Evolutionary conservation across 2,113 vertebrate species (phyloP), one percentile per base, ranked within the genome.

Genomic region (Chauna torquata): DNA sequence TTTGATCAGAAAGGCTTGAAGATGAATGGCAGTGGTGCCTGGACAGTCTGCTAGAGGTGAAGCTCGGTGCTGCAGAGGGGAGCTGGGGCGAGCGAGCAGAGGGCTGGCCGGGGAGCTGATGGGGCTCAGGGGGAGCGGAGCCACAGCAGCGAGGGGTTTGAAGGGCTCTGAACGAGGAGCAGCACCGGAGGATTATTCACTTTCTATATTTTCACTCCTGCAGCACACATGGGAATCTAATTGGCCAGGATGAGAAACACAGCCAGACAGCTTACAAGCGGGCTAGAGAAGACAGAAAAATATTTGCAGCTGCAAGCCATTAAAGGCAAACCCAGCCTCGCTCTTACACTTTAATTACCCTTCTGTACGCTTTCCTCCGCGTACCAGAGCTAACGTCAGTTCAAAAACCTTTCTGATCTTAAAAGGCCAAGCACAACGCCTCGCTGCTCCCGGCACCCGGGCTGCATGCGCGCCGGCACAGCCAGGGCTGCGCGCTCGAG

Each of bases 261-360:
- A 98, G 97, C 95, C 97, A 97, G 96, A 95, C 97, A 90, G 94
- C 90, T 95, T 94, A 88, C 94, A 97, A 97, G 97, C 94, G 44
- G 40, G 95, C 93, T 94, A 6, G n/a, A 93, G 94, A 94, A 95
- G 95, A 86, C 50, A 75, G 84, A 23, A 88, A 88, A 97, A 97
- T 97, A 92, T 92, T 96, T 78, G 96, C 98, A 98, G 97, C 98
- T 98, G 98, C 96, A 97, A 98, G 86, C 97, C 96, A 98, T 98
- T 98, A 98, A 93, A 92, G 69, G 94, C 96, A 78, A 97, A 94
- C 82, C 91, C 87, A 40, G 96, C 97, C 89, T 97, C 7, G 4
- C 64, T 97, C 66, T 66, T 95, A 88, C 40, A 52, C 97, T 97
- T 94, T 97, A 97, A 98, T 97, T 96, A 97, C 96, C 92, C 96